Base-by-base conservation (phyloP, 2,113 vertebrate genomes). In the Ammospiza caudacuta region DNA sequence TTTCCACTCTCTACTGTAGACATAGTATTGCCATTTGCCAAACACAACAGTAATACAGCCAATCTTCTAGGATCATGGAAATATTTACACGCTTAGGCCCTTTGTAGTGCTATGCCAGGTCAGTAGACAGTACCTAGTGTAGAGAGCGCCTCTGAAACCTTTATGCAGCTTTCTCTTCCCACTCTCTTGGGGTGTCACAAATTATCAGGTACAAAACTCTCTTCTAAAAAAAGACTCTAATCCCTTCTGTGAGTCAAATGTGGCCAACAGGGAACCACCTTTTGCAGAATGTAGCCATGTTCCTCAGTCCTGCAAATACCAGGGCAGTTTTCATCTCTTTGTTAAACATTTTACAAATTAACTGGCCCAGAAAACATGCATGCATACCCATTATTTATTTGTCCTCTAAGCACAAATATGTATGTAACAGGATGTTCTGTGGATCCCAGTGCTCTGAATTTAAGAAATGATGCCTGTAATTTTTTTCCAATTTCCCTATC, bases 341-440 rank as follows among this genome's bases (percentile, higher is more conserved):
- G 54, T 86, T 83, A 81, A 87, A 82, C 31, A 49, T 58, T 90
- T 91, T 61, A 49, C 29, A 84, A 61, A 85, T 82, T 11, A 96
- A 79, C 47, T 90, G 86, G 58, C 72, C 95, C 51, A 87, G 95
- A 97, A 97, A 92, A 78, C 27, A 70, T 0, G 0, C 39, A 55
- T 51, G 18, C 16, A 73, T 43, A 54, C 12, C 6, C 55, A 47
- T 46, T 75, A 44, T 18, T 22, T 76, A 51, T 85, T 87, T 91
- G 25, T 19, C 58, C 20, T 90, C 67, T 35, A 52, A 88, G 55
- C 21, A 39, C 22, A 64, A 76, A 61, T 67, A 80, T 23, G 4
- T 72, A 37, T n/a, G 12, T 35, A 73, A 27, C 6, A 57, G 23
- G 29, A 44, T 81, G 43, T 79, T 57, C 44, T 39, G 15, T 68